Conservation (phyloP, 2,113 vertebrate species). For the Phocoena sinus region DNA sequence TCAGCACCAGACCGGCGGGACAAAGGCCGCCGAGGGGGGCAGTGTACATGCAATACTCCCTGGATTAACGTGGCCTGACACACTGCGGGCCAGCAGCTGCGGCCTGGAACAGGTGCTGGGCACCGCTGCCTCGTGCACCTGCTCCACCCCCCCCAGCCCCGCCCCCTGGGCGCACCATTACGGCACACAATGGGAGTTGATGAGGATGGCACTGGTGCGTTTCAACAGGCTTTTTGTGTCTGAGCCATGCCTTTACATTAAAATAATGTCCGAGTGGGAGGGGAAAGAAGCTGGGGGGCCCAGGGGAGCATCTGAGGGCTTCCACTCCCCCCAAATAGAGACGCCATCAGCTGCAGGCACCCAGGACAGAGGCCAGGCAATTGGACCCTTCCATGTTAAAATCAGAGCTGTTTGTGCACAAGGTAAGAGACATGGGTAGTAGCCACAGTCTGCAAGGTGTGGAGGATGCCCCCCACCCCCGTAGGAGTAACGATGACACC, state of each 20-base stretch:
- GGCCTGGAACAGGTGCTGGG: constrained; percentile 80
- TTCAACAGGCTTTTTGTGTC: constrained; percentile 25
- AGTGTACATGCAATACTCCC: constrained; percentile 78
- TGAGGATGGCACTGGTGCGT: not conserved
- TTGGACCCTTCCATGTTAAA: not conserved
- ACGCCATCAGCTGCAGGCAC: not conserved
- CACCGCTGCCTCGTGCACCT: constrained; percentile 73
- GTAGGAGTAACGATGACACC: not conserved
- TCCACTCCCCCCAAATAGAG: not conserved
- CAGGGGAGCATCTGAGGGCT: not conserved
- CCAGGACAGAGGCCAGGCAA: not conserved
- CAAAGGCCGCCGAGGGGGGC: constrained; percentile 78
- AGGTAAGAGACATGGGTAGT: not conserved
- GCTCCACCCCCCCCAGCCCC: constrained; percentile 59
- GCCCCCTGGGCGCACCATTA: constrained; percentile 55
- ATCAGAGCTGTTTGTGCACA: not conserved
- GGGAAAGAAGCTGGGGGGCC: not conserved
- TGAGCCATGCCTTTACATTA: not conserved
- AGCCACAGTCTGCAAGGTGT: not conserved
- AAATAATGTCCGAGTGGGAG: not conserved
- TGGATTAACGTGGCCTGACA: constrained; percentile 67
- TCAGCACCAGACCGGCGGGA: constrained; percentile 82
- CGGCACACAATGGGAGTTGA: constrained; percentile 68
- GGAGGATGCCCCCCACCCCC: not conserved
- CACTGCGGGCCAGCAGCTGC: constrained; percentile 62